Conservation (phyloP, 2,113 vertebrate genomes). For the Bos indicus region DNA sequence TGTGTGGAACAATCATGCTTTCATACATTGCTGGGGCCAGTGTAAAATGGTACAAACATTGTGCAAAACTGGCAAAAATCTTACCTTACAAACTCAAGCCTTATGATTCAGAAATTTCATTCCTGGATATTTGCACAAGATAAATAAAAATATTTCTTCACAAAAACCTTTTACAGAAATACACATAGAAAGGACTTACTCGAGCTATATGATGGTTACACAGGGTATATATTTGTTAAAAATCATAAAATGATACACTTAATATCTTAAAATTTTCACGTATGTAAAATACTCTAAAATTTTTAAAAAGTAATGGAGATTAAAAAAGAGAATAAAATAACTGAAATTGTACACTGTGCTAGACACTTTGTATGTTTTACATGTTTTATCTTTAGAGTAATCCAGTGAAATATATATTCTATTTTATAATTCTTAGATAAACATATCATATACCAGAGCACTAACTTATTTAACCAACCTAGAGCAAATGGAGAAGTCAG, state of each 20-base stretch:
- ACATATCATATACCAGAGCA: background rate
- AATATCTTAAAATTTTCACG: background rate
- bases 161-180: background rate
- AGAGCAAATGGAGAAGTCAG: background rate
- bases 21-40: background rate
- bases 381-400: background rate
- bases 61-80: background rate
- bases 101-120: background rate
- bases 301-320: background rate
- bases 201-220: background rate
- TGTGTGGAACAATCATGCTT: background rate
- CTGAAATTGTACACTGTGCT: background rate
- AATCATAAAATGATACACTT: background rate
- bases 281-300: background rate
- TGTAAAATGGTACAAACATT: background rate
- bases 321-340: background rate
- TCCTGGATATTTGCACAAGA: background rate
- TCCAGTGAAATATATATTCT: background rate
- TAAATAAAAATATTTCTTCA: background rate
- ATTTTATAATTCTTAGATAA: background rate
- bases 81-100: background rate
- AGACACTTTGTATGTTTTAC: background rate
- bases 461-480: background rate
- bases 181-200: background rate
- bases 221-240: background rate